Conservation (phyloP, 1,140 invertebrate species). For the Dermatophagoides farinae region DNA sequence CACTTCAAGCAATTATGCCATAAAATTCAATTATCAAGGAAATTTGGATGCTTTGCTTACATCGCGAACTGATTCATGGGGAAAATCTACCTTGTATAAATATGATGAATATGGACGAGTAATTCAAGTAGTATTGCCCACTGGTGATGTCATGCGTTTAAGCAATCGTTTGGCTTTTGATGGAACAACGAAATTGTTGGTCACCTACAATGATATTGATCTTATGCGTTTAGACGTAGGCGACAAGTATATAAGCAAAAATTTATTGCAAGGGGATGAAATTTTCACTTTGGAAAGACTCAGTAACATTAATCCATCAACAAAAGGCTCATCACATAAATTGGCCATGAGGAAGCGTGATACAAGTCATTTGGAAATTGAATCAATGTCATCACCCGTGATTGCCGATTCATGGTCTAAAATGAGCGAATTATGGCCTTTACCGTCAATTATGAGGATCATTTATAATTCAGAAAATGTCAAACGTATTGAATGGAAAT, state of each 20-base stretch:
- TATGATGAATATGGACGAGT: slow-evolving; percentile 68
- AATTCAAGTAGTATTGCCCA: slow-evolving; percentile 59
- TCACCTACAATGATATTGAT: slow-evolving; percentile 45
- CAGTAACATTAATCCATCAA: background rate
- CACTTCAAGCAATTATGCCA: slow-evolving; percentile 18
- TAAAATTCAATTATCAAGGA: slow-evolving; percentile 51
- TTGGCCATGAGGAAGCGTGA: slow-evolving; percentile 6
- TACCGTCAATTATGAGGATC: slow-evolving; percentile 65
- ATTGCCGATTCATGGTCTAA: slow-evolving; percentile 18
- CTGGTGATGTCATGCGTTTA: slow-evolving; percentile 62
- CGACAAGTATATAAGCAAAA: slow-evolving; percentile 44
- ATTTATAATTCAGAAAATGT: slow-evolving; percentile 70
- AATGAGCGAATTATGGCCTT: slow-evolving; percentile 35
- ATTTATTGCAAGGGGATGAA: background rate
- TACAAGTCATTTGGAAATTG: slow-evolving; percentile 18
- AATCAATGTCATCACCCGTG: slow-evolving; percentile 19
- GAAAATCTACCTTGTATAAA: slow-evolving; percentile 51
- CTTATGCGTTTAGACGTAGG: slow-evolving; percentile 66
- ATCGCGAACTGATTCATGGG: slow-evolving; percentile 37
- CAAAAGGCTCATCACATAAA: slow-evolving; percentile 6
- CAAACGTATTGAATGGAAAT: slow-evolving; percentile 86
- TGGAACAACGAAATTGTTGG: slow-evolving; percentile 18
- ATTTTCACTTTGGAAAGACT: slow-evolving; percentile 3
- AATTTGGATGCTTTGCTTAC: slow-evolving; percentile 48
- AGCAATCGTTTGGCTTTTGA: slow-evolving; percentile 22